Evolutionary conservation across 2,797 vertebrate species (phyloP).

Genomic region (Muscicapa striata): DNA sequence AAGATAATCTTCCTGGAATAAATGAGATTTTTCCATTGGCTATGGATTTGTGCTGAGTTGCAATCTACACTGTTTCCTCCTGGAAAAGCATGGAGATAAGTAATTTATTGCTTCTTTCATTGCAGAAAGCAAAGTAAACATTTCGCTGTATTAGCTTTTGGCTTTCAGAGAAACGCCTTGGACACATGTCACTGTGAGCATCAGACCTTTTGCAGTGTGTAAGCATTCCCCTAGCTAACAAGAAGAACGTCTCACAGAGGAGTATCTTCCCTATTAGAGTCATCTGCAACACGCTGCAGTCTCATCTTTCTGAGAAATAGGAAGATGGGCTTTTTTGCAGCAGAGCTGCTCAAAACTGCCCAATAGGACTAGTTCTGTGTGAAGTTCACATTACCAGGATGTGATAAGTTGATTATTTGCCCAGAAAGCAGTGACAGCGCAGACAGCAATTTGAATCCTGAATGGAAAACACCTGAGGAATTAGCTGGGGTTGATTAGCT

Average conservation of each 20-base stretch:
- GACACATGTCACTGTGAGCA: background rate
- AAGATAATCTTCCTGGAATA: background rate
- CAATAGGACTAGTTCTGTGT: background rate
- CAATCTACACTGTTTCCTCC: background rate
- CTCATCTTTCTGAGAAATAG: background rate
- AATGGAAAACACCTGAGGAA: background rate
- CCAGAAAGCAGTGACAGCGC: background rate
- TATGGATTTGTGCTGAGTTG: constrained; percentile 17
- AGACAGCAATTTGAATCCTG: background rate
- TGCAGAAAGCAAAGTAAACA: constrained; percentile 13
- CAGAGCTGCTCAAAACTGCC: background rate
- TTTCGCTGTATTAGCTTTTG: background rate
- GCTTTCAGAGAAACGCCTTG: background rate
- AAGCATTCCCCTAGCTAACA: background rate
- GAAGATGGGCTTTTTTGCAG: background rate
- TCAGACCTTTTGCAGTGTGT: background rate
- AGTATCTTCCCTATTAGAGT: background rate
- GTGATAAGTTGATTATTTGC: background rate
- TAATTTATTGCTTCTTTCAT: background rate
- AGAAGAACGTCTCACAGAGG: rapidly evolving
- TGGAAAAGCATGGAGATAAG: background rate
- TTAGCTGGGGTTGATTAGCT: background rate
- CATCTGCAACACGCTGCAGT: background rate
- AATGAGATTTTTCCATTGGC: background rate
- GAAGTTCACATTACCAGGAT: background rate